Evolutionary conservation across 53 echinoderm and acorn worm genomes (phyloP), one percentile per base, ranked within the genome.

Genomic region (Zoroaster sp.): DNA sequence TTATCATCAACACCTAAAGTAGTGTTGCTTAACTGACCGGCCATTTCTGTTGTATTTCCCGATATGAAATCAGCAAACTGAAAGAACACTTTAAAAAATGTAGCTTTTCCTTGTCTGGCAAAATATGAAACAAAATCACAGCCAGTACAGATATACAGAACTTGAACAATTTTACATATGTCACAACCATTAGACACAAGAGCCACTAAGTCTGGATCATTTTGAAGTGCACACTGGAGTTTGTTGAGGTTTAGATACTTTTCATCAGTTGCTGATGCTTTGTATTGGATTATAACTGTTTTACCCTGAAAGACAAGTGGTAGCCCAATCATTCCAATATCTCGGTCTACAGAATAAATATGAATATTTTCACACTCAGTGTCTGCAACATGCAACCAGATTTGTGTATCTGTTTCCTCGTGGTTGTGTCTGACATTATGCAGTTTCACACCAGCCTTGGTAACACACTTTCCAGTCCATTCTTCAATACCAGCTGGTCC

Each of bases 61-160:
- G 89, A 69, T 51, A 94, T 91, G 43, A 94, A 94, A 25, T 71
- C 18, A 72, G 81, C 73, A 86, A 71, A 91, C 59, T 91, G 88
- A 59, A 77, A 89, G 45, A 94, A 83, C 8, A 59, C 71, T 11
- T 94, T 89, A 5, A 91, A 39, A 40, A 94, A 92, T 40, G 63
- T 89, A n/a, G 70, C 74, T 59, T 94, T 94, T 2, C 89, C 89
- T 4, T 83, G 74, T 17, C 83, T 43, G 4, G 72, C 80, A 87
- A 94, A 94, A 43, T 86, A 92, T 20, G 94, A 94, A 0, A 94
- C 94, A 92, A 94, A 94, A 71, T 94, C 94, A 43, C 94, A 94
- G 25, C 94, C 94, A n/a, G 88, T 65, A 15, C 67, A 83, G 28
- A 93, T 93, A 59, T 81, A 93, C 3, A 93, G 51, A n/a, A 74